Evolutionary conservation across 1,140 invertebrate species (phyloP).

Genomic region (Papilio aristodemus): DNA sequence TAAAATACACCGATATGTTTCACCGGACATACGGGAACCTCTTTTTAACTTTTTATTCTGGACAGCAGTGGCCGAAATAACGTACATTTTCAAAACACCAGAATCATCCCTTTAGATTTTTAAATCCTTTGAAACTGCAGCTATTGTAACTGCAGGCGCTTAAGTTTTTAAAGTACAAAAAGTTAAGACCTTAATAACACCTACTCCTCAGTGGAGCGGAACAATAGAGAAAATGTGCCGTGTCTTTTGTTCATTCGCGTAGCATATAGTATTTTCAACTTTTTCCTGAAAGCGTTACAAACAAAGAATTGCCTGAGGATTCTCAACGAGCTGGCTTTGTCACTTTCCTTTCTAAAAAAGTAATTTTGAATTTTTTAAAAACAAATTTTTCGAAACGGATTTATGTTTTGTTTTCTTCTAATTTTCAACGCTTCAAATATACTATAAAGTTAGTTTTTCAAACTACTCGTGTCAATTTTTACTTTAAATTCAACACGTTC

Average conservation of each 20-base stretch:
- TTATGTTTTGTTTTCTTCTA: neutral
- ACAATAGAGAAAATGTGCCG: conserved; percentile 27
- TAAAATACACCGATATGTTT: too few relatives aligned
- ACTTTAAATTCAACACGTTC: too few relatives aligned
- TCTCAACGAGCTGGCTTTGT: conserved; percentile 20
- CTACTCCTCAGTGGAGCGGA: conserved; percentile 21
- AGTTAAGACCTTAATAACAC: conserved; percentile 29
- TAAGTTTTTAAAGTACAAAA: conserved; percentile 28
- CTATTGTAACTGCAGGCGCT: conserved; percentile 15
- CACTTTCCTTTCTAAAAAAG: conserved; percentile 22
- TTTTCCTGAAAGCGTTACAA: conserved; percentile 30
- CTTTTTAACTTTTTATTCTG: neutral
- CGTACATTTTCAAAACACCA: neutral
- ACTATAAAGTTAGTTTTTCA: neutral
- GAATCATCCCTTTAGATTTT: neutral
- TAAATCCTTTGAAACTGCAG: neutral
- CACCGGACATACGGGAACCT: too few relatives aligned
- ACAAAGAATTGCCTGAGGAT: conserved; percentile 29
- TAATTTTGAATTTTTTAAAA: conserved; percentile 23
- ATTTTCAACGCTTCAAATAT: neutral
- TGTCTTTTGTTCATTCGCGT: conserved; percentile 25
- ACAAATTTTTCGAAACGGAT: neutral
- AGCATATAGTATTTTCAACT: conserved; percentile 26
- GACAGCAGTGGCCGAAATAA: neutral
- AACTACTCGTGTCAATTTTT: too few relatives aligned